phyloP scores from a whole-genome alignment of 2,797 vertebrate species.

The Sebastolobus altivelis region DNA sequence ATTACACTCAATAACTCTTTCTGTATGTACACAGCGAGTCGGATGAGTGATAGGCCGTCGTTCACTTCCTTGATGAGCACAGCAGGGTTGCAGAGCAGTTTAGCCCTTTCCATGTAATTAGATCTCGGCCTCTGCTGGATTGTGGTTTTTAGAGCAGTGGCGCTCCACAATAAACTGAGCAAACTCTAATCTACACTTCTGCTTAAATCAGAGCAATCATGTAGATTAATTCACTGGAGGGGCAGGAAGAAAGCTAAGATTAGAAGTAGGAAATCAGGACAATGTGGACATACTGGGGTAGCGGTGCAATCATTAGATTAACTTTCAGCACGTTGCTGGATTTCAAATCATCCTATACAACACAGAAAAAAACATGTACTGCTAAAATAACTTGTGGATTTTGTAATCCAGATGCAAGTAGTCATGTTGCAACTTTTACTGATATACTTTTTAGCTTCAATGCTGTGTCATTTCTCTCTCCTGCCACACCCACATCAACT shows the following conservation, averaged over 20 bases:
- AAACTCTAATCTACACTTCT: conserved; percentile 79
- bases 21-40: conserved; percentile 32
- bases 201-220: conserved; percentile 74
- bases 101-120: conserved; percentile 72
- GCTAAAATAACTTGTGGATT: neutral
- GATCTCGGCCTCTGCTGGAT: conserved; percentile 68
- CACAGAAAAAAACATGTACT: neutral
- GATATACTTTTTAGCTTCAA: neutral
- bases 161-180: conserved; percentile 64
- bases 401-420: neutral
- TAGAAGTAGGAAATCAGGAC: conserved; percentile 77
- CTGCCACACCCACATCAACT: neutral
- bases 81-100: conserved; percentile 58
- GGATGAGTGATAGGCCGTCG: conserved; percentile 46
- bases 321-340: conserved; percentile 9
- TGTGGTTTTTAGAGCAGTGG: conserved; percentile 63
- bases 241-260: conserved; percentile 76
- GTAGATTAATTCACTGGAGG: conserved; percentile 79
- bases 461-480: neutral
- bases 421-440: neutral
- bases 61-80: conserved; percentile 62
- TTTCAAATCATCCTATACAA: neutral
- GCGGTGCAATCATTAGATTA: conserved; percentile 54
- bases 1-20: conserved; percentile 16
- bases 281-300: conserved; percentile 51